Evolutionary conservation across 2,113 vertebrate species (phyloP).

Genomic region (Coreoperca whiteheadi): DNA sequence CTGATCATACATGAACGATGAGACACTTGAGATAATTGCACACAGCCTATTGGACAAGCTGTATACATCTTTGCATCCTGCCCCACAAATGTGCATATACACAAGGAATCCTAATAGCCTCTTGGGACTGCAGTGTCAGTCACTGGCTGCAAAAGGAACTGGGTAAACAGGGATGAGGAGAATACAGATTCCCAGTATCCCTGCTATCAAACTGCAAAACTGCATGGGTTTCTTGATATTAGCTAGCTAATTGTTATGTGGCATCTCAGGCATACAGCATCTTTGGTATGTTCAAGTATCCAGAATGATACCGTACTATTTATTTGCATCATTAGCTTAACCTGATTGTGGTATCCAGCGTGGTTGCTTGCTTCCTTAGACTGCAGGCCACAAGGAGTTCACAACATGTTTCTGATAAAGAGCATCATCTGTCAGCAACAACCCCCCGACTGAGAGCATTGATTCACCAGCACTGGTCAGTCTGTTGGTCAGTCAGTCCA

Average conservation of each 20-base stretch:
- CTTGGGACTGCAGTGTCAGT: slow-evolving; percentile 46
- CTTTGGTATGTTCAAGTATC: not conserved
- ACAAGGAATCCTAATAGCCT: not conserved
- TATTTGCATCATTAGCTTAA: not conserved
- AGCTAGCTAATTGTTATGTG: not conserved
- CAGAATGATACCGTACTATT: not conserved
- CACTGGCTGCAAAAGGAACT: slow-evolving; percentile 23
- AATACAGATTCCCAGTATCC: slow-evolving; percentile 28
- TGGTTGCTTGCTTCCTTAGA: not conserved
- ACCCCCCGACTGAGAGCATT: not conserved
- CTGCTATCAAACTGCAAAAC: slow-evolving; percentile 22
- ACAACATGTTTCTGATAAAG: not conserved
- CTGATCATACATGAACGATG: not conserved
- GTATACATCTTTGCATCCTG: not conserved
- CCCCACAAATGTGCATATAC: not conserved
- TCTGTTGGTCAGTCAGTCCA: not conserved
- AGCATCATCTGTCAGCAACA: slow-evolving; percentile 11
- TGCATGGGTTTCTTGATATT: not conserved
- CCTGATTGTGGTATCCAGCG: not conserved
- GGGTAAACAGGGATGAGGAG: slow-evolving; percentile 25
- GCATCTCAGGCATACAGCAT: not conserved
- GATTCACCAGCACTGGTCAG: not conserved
- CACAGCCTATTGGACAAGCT: not conserved
- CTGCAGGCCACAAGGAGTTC: not conserved
- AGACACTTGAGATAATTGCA: not conserved